Conservation (phyloP, 2,797 vertebrate genomes). For the Pangasius sanitwongsei region DNA sequence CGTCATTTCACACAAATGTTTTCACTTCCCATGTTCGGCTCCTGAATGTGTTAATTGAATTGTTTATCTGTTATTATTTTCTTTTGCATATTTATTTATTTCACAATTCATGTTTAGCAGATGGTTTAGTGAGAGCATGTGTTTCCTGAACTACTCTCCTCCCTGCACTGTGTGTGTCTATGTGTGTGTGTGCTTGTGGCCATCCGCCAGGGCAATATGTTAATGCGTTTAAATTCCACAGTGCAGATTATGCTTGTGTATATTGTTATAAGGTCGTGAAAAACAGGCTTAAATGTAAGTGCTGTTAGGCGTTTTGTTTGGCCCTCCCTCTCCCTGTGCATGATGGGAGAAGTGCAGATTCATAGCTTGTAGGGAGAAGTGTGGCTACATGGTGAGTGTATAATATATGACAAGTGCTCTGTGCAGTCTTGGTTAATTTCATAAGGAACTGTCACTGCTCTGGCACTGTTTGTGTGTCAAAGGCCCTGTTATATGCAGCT, state of each 20-base stretch:
- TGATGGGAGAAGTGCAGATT: constrained; percentile 77
- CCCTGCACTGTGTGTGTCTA: constrained; percentile 48
- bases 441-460: constrained; percentile 76
- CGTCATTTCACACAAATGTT: constrained; percentile 10
- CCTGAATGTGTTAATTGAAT: constrained; percentile 44
- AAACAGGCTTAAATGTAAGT: constrained; percentile 72
- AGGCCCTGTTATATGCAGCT: constrained; percentile 69
- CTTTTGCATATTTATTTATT: constrained; percentile 57
- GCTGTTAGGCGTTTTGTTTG: constrained; percentile 68
- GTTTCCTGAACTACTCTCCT: constrained; percentile 49
- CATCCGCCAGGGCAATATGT: constrained; percentile 56
- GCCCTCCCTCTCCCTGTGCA: constrained; percentile 57
- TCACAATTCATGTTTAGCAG: constrained; percentile 56
- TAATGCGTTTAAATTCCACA: constrained; percentile 56
- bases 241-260: constrained; percentile 53
- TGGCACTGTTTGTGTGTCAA: constrained; percentile 70
- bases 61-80: constrained; percentile 55
- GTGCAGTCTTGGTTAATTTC: constrained; percentile 78
- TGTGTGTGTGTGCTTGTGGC: constrained; percentile 43
- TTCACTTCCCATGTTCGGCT: neutral
- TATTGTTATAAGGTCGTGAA: constrained; percentile 60
- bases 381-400: constrained; percentile 78
- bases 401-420: constrained; percentile 83
- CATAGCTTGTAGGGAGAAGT: constrained; percentile 78
- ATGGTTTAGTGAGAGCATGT: constrained; percentile 58